Evolutionary conservation across 2,113 vertebrate genomes (phyloP).

Genomic region (Petroica traversi): DNA sequence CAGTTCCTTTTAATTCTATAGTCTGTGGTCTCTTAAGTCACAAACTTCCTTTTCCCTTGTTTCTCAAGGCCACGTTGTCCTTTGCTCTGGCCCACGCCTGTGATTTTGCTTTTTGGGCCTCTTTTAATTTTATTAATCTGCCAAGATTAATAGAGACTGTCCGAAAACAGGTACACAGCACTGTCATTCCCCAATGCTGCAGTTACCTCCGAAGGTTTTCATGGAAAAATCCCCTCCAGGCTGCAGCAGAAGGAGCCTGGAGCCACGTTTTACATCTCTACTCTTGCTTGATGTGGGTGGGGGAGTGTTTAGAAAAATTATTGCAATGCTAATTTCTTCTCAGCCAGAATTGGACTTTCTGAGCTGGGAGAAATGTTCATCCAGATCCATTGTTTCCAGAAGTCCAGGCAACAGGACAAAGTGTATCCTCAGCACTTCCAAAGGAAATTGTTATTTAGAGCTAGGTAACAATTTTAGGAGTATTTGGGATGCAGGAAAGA

Average conservation of each 20-base stretch:
- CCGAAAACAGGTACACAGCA: neutral
- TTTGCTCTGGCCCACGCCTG: neutral
- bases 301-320: neutral
- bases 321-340: neutral
- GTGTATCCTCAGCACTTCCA: neutral
- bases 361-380: neutral
- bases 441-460: neutral
- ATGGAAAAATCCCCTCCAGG: neutral
- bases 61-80: neutral
- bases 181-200: neutral
- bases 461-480: neutral
- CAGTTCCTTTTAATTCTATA: neutral
- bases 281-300: too few species aligned
- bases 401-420: neutral
- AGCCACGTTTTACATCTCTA: neutral
- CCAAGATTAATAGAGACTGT: accelerated
- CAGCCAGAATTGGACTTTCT: neutral
- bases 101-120: neutral
- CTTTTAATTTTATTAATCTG: neutral
- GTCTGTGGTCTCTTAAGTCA: neutral
- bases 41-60: neutral
- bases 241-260: neutral
- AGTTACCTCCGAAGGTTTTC: accelerated
- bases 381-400: neutral
- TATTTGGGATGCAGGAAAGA: neutral